Conservation (phyloP, 2,797 vertebrate genomes). For the Gadopsis marmoratus region DNA sequence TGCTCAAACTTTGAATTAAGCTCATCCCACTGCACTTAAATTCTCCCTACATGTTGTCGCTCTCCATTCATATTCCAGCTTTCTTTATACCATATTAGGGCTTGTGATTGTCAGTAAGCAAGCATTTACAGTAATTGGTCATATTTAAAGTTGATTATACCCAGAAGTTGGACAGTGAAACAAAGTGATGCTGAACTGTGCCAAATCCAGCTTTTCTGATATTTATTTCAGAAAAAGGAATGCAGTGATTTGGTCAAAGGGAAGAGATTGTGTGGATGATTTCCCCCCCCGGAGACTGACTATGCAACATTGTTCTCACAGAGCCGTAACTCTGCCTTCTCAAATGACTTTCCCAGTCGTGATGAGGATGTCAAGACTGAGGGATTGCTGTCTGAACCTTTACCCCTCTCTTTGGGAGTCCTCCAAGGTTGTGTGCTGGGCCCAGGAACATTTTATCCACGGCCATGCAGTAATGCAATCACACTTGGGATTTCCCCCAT, state of each 20-base stretch:
- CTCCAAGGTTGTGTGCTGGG: slow-evolving; percentile 55
- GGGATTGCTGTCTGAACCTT: slow-evolving; percentile 58
- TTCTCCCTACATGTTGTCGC: background rate
- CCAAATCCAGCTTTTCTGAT: slow-evolving; percentile 26
- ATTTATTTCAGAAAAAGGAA: slow-evolving; percentile 11
- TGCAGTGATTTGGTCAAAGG: slow-evolving; percentile 32
- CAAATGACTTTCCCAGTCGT: slow-evolving; percentile 71
- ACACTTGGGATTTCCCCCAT: slow-evolving; percentile 40
- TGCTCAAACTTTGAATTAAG: background rate
- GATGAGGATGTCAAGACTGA: slow-evolving; percentile 58
- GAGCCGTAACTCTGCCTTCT: slow-evolving; percentile 42
- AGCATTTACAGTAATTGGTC: slow-evolving; percentile 43
- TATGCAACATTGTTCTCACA: slow-evolving; percentile 57
- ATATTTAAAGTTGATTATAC: slow-evolving; percentile 42
- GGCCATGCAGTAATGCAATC: slow-evolving; percentile 36
- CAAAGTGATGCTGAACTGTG: slow-evolving; percentile 9
- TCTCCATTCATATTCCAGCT: slow-evolving; percentile 1
- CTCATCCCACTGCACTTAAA: background rate
- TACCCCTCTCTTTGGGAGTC: slow-evolving; percentile 66
- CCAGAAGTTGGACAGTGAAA: slow-evolving; percentile 24
- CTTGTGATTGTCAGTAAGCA: slow-evolving; percentile 15
- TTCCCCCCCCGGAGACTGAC: slow-evolving; percentile 39
- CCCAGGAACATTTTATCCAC: slow-evolving; percentile 40
- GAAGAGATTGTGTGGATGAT: slow-evolving; percentile 32
- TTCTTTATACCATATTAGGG: background rate